These are phyloP conservation scores for Desmodus rotundus DNA, from an alignment of 2,113 vertebrate species.

Conservation along the genomic window DNA sequence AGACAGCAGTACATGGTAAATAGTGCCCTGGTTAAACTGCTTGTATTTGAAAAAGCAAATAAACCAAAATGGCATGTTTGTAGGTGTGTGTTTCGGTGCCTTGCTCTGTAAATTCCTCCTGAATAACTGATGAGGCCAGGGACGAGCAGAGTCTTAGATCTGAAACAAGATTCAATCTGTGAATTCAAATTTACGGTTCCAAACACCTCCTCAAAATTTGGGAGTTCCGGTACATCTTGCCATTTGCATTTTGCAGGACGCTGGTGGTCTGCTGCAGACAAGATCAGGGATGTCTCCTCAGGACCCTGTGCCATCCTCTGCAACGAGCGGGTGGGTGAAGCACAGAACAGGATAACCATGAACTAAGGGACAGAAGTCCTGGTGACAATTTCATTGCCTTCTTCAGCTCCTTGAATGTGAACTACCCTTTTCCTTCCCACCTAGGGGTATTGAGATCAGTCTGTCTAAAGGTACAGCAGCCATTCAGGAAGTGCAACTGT, in stretches of 20 bases:
- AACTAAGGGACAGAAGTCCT: neutral
- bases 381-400: neutral
- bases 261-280: neutral
- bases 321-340: neutral
- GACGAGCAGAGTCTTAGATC: neutral
- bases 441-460: neutral
- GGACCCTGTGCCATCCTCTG: neutral
- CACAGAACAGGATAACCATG: neutral
- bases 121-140: neutral
- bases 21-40: constrained; percentile 1
- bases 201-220: neutral
- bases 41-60: constrained; percentile 45
- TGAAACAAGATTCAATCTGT: neutral
- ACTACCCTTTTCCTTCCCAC: neutral
- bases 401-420: neutral
- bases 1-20: constrained; percentile 1
- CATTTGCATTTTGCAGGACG: neutral
- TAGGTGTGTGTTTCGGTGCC: neutral
- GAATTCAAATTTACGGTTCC: neutral
- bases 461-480: neutral
- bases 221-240: neutral
- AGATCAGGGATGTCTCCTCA: neutral
- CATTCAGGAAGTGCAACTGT: neutral
- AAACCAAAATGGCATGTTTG: constrained; percentile 20
- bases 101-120: constrained; percentile 42